Evolutionary conservation across 1,140 invertebrate species (phyloP).

Genomic region (Ceratitis capitata): DNA sequence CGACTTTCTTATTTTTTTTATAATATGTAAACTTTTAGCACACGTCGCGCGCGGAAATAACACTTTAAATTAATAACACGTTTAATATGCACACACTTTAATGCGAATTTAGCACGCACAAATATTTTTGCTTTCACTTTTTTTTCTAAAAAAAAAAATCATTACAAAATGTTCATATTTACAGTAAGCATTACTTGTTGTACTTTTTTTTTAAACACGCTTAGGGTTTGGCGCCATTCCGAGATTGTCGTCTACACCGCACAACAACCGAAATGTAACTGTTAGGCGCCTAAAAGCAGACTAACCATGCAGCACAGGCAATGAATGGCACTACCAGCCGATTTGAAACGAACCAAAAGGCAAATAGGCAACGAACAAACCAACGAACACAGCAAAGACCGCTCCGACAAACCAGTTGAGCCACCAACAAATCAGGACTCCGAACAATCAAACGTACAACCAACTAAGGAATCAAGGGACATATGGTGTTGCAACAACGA

Average conservation of each 20-base stretch:
- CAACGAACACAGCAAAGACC: too few species aligned
- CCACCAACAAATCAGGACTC: too few species aligned
- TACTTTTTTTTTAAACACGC: neutral
- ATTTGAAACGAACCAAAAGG: neutral
- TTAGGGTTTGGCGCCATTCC: neutral
- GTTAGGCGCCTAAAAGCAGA: conserved; percentile 24
- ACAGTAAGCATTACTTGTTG: neutral
- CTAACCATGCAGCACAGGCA: neutral
- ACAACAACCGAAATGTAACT: conserved; percentile 12
- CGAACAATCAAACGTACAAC: neutral
- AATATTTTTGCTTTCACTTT: neutral
- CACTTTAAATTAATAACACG: neutral
- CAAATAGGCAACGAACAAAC: too few species aligned
- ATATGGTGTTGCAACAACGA: neutral
- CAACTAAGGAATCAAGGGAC: neutral
- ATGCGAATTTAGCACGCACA: neutral
- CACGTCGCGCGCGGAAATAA: neutral
- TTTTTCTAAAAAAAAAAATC: neutral
- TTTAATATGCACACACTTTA: neutral
- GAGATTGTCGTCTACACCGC: neutral
- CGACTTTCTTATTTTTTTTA: neutral
- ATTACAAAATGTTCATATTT: neutral
- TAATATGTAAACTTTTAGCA: too few species aligned
- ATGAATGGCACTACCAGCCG: neutral
- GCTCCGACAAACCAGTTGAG: neutral